phyloP scores from a whole-genome alignment of 2,797 vertebrate species.

The Masticophis lateralis region DNA sequence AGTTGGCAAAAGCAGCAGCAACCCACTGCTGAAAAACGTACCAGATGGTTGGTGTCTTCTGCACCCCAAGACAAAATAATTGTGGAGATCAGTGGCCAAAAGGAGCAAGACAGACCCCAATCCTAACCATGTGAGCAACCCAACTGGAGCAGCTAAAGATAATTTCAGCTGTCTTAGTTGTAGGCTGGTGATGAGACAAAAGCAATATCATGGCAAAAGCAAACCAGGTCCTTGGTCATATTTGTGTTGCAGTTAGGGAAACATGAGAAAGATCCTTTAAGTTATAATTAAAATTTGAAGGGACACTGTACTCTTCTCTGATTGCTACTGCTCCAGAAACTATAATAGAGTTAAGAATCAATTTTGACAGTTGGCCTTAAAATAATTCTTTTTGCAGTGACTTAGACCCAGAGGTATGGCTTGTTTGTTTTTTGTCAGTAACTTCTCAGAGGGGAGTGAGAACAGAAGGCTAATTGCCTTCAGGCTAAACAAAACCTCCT shows the following conservation, averaged over 20 bases:
- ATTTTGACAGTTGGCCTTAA: background rate
- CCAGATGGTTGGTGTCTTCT: background rate
- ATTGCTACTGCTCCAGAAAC: background rate
- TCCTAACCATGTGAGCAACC: background rate
- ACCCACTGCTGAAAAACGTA: background rate
- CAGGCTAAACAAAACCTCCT: conserved; percentile 2
- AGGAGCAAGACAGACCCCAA: background rate
- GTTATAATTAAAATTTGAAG: background rate
- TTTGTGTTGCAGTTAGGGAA: background rate
- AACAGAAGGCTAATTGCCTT: background rate
- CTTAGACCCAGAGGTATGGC: background rate
- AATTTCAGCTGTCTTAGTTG: background rate
- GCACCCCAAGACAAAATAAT: background rate
- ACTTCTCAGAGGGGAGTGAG: background rate
- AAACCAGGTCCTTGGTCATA: background rate
- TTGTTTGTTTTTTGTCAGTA: background rate
- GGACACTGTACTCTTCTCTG: background rate
- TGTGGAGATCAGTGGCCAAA: background rate
- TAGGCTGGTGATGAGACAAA: background rate
- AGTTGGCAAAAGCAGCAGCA: background rate
- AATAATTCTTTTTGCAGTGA: background rate
- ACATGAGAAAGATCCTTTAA: background rate
- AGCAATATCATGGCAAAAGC: background rate
- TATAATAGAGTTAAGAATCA: background rate
- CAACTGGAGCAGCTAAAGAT: background rate